A percentile compares a stretch with the other conserved stretches of the same genome.
These are phyloP conservation scores for Psephotus haematonotus DNA, from an alignment of 2,113 vertebrate genomes.

Conservation along the genomic window DNA sequence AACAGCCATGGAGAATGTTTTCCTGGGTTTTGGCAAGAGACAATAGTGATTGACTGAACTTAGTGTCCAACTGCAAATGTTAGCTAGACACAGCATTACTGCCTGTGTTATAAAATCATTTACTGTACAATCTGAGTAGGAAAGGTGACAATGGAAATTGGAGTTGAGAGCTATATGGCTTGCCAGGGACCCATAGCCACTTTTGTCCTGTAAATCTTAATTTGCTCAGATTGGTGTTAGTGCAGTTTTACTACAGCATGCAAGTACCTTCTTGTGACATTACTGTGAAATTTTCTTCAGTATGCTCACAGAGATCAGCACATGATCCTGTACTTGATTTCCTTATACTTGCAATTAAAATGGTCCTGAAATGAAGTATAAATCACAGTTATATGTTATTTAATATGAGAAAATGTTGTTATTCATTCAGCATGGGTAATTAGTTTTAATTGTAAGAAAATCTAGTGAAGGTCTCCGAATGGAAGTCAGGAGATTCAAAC, in stretches of 20 bases:
- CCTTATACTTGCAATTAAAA: not conserved
- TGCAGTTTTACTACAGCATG: fast-evolving
- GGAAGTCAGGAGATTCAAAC: not conserved
- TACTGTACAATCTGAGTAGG: not conserved
- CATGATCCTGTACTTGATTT: not conserved
- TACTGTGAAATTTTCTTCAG: not conserved
- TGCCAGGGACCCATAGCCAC: not conserved
- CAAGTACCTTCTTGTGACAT: not conserved
- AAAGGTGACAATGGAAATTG: not conserved
- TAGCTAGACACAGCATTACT: not conserved
- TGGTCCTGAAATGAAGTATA: not conserved
- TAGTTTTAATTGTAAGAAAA: not conserved
- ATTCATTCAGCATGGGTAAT: not conserved
- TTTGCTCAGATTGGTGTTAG: not conserved
- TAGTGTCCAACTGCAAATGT: not conserved
- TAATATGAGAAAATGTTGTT: not conserved
- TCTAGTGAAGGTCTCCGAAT: not conserved
- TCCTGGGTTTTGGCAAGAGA: not conserved
- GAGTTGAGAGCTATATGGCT: not conserved
- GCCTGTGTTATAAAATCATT: not conserved
- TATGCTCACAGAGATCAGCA: not conserved
- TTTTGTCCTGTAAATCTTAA: not conserved
- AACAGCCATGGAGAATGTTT: not conserved
- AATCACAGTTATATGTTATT: not conserved
- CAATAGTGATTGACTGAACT: not conserved